Evolutionary conservation across 2,113 vertebrate genomes (phyloP), one percentile per base, ranked within the genome.

Genomic region (Climacteris rufus): DNA sequence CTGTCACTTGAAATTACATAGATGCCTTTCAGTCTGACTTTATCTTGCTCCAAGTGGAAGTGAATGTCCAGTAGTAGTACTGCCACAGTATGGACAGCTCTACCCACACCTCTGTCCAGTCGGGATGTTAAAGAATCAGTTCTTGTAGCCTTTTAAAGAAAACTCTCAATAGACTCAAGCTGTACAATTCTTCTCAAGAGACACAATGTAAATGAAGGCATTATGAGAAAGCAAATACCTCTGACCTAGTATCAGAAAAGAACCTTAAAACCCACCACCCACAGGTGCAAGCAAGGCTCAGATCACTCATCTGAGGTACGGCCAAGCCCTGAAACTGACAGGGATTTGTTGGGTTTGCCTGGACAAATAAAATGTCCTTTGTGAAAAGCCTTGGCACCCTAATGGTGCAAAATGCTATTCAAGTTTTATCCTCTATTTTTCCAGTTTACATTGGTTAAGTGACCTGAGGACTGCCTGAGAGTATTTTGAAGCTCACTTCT

Each of bases 401-500:
- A 7, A 60, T 7, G 30, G 30, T 90, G 49, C 80, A 82, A 94
- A 95, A n/a, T 44, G 37, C 27, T 15, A 2, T 82, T 91, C 35
- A 70, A 1, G 78, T 84, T 65, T 74, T 87, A 54, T 76, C 27
- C 69, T 94, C 89, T 78, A 63, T 83, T 96, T 94, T 94, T 93
- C 86, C 80, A 78, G 39, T 92, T 94, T 82, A 18, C 60, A 19
- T 28, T 80, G 57, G 52, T 81, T 27, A 74, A 78, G 30, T 42
- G 83, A 64, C 83, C 31, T 6, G 1, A 74, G 61, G 72, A 74
- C 10, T 53, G 21, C 22, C 60, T 74, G 60, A 64, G 49, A 53
- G 57, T 5, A 6, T 63, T 95, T 74, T 78, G 42, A 85, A 92
- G 45, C 33, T 93, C 47, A 12, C 3, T 74, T 74, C 87, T 24